Conservation (phyloP, 64 coral and sea anemone species). For the Acropora yongei region DNA sequence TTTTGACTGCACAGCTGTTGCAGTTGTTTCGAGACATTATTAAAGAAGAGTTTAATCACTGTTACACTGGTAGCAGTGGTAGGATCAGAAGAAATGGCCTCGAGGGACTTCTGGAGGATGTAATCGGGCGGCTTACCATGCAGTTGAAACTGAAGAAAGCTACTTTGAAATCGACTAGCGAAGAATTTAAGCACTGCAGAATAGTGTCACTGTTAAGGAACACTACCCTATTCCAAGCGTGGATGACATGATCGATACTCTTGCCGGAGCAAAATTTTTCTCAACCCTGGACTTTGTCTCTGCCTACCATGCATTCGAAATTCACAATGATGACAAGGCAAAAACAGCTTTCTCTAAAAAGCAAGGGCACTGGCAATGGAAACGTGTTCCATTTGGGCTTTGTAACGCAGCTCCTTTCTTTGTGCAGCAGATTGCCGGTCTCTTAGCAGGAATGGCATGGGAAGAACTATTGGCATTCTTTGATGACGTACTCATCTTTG, state of each 20-base stretch:
- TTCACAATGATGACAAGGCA: background rate
- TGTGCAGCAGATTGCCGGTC: slow-evolving; percentile 14
- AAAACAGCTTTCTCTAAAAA: slow-evolving; percentile 63
- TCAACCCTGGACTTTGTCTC: slow-evolving; percentile 61
- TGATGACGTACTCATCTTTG: slow-evolving; percentile 34
- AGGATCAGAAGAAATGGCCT: too few relatives aligned
- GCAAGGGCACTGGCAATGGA: slow-evolving; percentile 52
- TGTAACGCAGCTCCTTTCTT: slow-evolving; percentile 53
- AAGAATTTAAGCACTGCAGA: background rate
- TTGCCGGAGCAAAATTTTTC: slow-evolving; percentile 47
- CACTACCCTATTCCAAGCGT: slow-evolving; percentile 38
- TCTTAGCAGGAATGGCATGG: slow-evolving; percentile 40
- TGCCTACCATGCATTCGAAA: slow-evolving; percentile 55
- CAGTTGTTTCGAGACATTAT: too few relatives aligned
- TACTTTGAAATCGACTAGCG: too few relatives aligned
- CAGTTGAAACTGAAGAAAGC: too few relatives aligned
- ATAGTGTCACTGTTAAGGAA: slow-evolving; percentile 51
- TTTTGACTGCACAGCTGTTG: too few relatives aligned
- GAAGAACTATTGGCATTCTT: slow-evolving; percentile 24
- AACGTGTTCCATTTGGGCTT: slow-evolving; percentile 63
- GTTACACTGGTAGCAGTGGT: too few relatives aligned
- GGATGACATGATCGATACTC: slow-evolving; percentile 58
- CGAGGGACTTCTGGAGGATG: too few relatives aligned
- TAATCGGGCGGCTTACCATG: too few relatives aligned
- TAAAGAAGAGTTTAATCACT: too few relatives aligned